Evolutionary conservation across 2,113 vertebrate species (phyloP).

Genomic region (Corythoichthys intestinalis): DNA sequence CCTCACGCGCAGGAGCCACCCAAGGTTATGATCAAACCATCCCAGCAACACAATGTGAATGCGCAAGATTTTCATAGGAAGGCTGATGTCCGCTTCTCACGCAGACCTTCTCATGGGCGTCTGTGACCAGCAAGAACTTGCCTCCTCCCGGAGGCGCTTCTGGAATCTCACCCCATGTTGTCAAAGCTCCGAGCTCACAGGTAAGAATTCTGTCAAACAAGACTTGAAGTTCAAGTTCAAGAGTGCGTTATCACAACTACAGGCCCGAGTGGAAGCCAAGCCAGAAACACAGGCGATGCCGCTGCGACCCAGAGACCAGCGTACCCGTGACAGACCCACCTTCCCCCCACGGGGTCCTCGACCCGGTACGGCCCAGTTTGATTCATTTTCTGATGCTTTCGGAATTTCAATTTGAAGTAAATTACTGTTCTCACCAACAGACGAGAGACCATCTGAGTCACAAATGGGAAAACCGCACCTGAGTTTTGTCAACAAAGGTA

Average conservation of each 20-base stretch:
- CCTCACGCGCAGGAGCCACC: conserved; percentile 85
- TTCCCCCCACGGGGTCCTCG: conserved; percentile 84
- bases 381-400: background rate
- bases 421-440: conserved; percentile 44
- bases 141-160: conserved; percentile 92
- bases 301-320: conserved; percentile 85
- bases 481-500: conserved; percentile 75
- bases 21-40: conserved; percentile 71
- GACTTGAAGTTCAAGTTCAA: background rate
- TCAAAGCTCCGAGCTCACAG: conserved; percentile 96
- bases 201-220: conserved; percentile 71
- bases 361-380: conserved; percentile 71
- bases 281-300: conserved; percentile 81
- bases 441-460: conserved; percentile 66
- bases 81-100: conserved; percentile 74
- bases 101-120: conserved; percentile 98
- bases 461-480: conserved; percentile 73
- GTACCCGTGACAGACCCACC: conserved; percentile 83
- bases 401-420: background rate
- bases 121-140: conserved; percentile 99
- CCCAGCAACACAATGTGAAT: background rate
- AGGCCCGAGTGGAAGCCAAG: conserved; percentile 87
- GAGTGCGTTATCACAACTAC: conserved; percentile 30
- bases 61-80: background rate
- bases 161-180: conserved; percentile 92